These are phyloP conservation scores for Bellardia bayeri DNA, from an alignment of 2,888 invertebrate genomes.

Conservation along the genomic window DNA sequence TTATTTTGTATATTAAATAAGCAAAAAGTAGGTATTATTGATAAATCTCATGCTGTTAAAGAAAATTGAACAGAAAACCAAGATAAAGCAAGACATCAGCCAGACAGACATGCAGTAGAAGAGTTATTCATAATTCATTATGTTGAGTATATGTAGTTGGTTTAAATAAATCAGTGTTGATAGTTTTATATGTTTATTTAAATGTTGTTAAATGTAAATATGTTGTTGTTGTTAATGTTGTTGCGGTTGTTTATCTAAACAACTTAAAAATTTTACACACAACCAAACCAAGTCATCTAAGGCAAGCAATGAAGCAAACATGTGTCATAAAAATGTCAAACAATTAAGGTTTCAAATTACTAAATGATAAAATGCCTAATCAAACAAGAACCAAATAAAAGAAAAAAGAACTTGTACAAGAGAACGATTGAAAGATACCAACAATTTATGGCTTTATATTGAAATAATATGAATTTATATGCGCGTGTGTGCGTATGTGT, in stretches of 20 bases:
- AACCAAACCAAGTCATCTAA: slow-evolving; percentile 32
- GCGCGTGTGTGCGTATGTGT: background rate
- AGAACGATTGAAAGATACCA: background rate
- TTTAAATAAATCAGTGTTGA: slow-evolving; percentile 66
- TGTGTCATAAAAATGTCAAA: slow-evolving; percentile 68
- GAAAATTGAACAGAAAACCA: background rate
- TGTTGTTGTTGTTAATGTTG: slow-evolving; percentile 8
- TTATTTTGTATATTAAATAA: slow-evolving; percentile 5
- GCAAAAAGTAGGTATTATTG: background rate
- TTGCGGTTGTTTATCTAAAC: slow-evolving; percentile 37
- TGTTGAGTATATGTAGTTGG: background rate
- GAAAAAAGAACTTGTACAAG: background rate
- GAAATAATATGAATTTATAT: slow-evolving; percentile 33
- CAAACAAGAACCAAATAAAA: background rate
- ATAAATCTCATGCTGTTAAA: slow-evolving; percentile 32
- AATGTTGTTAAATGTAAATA: slow-evolving; percentile 32
- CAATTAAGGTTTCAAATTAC: slow-evolving; percentile 70
- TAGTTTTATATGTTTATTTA: slow-evolving; percentile 61
- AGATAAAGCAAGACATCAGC: slow-evolving; percentile 9
- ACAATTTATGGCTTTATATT: slow-evolving; percentile 21
- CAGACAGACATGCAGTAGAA: background rate
- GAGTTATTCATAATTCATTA: slow-evolving; percentile 17
- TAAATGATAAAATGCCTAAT: slow-evolving; percentile 52
- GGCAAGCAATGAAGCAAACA: slow-evolving; percentile 58
- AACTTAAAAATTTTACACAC: slow-evolving; percentile 9